phyloP scores from a whole-genome alignment of 2,888 invertebrate species.

The Sthenelais limicola region DNA sequence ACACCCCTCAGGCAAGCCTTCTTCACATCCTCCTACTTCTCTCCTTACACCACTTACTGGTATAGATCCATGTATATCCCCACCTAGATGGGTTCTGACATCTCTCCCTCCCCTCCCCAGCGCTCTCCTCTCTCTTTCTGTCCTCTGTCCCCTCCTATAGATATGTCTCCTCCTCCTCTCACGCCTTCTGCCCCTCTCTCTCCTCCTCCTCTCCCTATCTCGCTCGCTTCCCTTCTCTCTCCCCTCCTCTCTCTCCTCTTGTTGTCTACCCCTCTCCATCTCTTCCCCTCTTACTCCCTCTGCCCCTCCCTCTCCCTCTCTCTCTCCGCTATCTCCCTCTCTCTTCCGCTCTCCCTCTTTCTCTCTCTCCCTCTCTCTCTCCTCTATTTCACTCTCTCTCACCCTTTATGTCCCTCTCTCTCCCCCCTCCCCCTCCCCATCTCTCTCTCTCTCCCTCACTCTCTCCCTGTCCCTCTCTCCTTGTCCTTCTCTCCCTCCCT shows the following conservation, averaged over 20 bases:
- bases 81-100: not conserved
- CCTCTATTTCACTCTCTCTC: not conserved
- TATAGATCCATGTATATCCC: too few relatives aligned
- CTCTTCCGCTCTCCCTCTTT: not conserved
- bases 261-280: too few relatives aligned
- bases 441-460: not conserved
- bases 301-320: slow-evolving; percentile 1
- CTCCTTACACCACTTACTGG: too few relatives aligned
- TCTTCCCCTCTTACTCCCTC: not conserved
- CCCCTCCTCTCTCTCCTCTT: not conserved
- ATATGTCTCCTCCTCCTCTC: too few relatives aligned
- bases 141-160: not conserved
- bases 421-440: not conserved
- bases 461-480: too few relatives aligned
- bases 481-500: not conserved
- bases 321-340: not conserved
- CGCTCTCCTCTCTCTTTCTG: not conserved
- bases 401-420: too few relatives aligned
- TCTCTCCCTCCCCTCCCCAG: not conserved
- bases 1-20: too few relatives aligned
- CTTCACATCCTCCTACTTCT: too few relatives aligned
- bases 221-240: not conserved
- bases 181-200: not conserved
- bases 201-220: not conserved
- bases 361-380: not conserved